Evolutionary conservation across 1,140 invertebrate species (phyloP).

Genomic region (Delia radicum): DNA sequence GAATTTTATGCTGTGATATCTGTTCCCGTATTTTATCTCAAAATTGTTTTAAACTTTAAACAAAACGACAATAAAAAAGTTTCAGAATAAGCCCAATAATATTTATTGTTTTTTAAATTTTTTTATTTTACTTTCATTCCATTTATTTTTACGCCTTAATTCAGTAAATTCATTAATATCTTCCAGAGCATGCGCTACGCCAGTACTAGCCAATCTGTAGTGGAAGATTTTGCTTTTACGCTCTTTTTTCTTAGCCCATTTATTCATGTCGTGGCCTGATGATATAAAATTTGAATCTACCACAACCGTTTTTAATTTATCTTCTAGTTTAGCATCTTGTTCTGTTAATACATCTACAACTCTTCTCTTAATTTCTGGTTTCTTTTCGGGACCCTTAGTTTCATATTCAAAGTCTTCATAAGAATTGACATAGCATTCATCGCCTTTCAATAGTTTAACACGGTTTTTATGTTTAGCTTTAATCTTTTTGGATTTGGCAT

Average conservation of each 20-base stretch:
- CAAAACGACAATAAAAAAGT: too few relatives aligned
- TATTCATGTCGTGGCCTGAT: neutral
- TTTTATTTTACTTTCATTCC: constrained; percentile 27
- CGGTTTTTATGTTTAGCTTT: constrained; percentile 1
- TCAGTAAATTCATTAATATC: constrained; percentile 18
- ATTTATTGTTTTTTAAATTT: neutral
- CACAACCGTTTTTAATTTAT: neutral
- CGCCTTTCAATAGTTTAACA: constrained; percentile 6
- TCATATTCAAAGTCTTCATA: constrained; percentile 30
- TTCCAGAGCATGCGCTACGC: neutral
- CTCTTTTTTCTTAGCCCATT: constrained; percentile 6
- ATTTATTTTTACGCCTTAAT: constrained; percentile 15
- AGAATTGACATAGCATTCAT: constrained; percentile 20
- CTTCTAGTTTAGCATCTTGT: neutral
- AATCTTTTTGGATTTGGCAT: neutral
- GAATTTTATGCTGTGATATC: too few relatives aligned
- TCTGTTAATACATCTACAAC: neutral
- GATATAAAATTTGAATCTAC: neutral
- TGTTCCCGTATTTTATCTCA: too few relatives aligned
- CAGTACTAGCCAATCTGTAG: neutral
- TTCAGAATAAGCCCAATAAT: too few relatives aligned
- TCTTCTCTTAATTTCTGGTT: constrained; percentile 20
- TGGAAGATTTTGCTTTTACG: constrained; percentile 16
- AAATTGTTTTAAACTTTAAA: too few relatives aligned
- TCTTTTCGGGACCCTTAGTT: constrained; percentile 5